Base-by-base conservation (phyloP, 2,888 invertebrate genomes). In the Chesias legatella region DNA sequence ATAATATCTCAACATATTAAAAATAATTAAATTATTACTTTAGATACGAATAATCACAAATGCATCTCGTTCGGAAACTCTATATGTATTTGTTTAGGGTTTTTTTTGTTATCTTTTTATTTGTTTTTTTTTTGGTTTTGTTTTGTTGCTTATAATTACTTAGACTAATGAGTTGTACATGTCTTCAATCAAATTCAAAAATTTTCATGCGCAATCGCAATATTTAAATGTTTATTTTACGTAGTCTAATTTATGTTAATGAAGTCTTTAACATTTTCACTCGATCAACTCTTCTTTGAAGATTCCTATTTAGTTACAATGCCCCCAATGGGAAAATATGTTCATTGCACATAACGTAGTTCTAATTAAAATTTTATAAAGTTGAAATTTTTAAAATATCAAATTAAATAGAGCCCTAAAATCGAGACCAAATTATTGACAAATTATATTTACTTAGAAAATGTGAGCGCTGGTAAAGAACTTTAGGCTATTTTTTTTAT, bases 391-490 rank as follows among this genome's bases (percentile, higher is more conserved):
- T n/a, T 30, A 45, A 47, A 51, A 42, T 43, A 41, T 40, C 45
- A 53, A 43, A 47, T 33, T 28, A 36, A 33, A 41, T 53, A 45
- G 61, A 68, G 54, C 69, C 73, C 73, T 76, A 78, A 81, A 76
- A 79, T 75, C 71, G 76, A 82, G 73, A 74, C 83, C 84, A 85
- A 84, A 84, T 80, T 60, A 67, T 72, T 67, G 62, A 64, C 67
- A 70, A 63, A 60, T 64, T 56, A 46, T 57, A 58, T 63, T 52
- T 37, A 62, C 63, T 70, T 63, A 64, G 67, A 68, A 62, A 70
- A 64, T 66, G 63, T 53, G 56, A 56, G 67, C 74, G 77, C 77
- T 71, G 72, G 70, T 63, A 32, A 57, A 56, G 36, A 66, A 66
- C 63, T 68, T 60, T 67, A 66, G 67, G 55, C 58, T 67, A 69